Conservation (phyloP, 2,113 vertebrate species). For the Xenopus laevis region DNA sequence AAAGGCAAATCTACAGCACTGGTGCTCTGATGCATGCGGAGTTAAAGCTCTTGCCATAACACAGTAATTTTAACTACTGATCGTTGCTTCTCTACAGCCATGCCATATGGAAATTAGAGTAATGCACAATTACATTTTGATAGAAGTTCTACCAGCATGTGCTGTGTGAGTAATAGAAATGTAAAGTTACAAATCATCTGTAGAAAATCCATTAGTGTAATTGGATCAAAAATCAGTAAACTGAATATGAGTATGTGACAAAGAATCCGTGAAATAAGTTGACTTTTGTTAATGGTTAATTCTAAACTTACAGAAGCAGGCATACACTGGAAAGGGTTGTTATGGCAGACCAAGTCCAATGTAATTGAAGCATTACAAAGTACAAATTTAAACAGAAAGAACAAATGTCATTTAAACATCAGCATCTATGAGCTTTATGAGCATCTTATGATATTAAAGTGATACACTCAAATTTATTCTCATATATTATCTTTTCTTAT, state of each 20-base stretch:
- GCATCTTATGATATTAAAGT: too few species aligned
- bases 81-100: too few species aligned
- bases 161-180: background rate
- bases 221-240: constrained; percentile 27
- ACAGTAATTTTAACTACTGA: too few species aligned
- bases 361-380: constrained; percentile 31
- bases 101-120: too few species aligned
- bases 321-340: constrained; percentile 33
- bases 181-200: constrained; percentile 17
- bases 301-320: constrained; percentile 31
- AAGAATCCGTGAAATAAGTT: constrained; percentile 35
- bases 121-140: background rate
- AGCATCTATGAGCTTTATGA: background rate
- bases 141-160: background rate
- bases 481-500: too few species aligned
- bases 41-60: too few species aligned
- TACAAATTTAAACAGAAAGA: constrained; percentile 31
- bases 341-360: constrained; percentile 37
- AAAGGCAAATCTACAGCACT: too few species aligned
- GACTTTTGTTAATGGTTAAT: constrained; percentile 33
- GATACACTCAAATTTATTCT: too few species aligned
- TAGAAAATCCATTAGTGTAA: constrained; percentile 30
- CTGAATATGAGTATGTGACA: constrained; percentile 4
- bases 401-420: constrained; percentile 33
- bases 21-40: too few species aligned